phyloP scores from a whole-genome alignment of 2,797 vertebrate genomes.

The Orestias chungarensis region DNA sequence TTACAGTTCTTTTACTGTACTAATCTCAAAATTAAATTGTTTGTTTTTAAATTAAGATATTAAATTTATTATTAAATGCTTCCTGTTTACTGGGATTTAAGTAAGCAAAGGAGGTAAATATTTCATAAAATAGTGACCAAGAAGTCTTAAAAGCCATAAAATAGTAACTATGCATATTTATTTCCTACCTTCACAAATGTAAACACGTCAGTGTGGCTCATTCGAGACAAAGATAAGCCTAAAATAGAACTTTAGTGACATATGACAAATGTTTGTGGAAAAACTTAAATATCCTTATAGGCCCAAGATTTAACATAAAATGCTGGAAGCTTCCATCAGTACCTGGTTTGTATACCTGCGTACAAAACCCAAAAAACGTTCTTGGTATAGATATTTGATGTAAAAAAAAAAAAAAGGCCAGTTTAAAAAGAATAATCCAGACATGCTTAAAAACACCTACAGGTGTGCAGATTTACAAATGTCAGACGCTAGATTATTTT shows the following conservation, averaged over 20 bases:
- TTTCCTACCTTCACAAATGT: neutral
- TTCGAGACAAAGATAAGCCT: too few relatives aligned
- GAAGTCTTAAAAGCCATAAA: neutral
- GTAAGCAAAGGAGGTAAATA: neutral
- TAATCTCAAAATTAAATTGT: neutral
- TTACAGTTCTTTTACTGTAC: too few relatives aligned
- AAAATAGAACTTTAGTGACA: neutral
- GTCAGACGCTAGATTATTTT: fast-evolving
- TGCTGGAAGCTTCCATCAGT: neutral
- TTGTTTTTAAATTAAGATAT: too few relatives aligned
- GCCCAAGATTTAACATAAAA: neutral
- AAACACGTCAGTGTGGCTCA: neutral
- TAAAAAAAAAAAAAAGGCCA: too few relatives aligned
- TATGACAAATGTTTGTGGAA: too few relatives aligned
- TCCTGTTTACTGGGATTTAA: neutral
- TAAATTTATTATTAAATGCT: neutral
- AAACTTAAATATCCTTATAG: too few relatives aligned
- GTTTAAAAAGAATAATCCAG: too few relatives aligned
- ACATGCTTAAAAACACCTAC: neutral
- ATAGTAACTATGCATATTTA: neutral
- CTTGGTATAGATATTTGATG: too few relatives aligned
- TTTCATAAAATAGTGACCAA: neutral
- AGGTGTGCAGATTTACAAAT: neutral
- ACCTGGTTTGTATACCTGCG: neutral
- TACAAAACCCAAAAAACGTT: neutral